Percentiles rank a stretch among this genome's conserved stretches.
Evolutionary conservation across 2,797 vertebrate species (phyloP).

Genomic region (Syngnathus acus): DNA sequence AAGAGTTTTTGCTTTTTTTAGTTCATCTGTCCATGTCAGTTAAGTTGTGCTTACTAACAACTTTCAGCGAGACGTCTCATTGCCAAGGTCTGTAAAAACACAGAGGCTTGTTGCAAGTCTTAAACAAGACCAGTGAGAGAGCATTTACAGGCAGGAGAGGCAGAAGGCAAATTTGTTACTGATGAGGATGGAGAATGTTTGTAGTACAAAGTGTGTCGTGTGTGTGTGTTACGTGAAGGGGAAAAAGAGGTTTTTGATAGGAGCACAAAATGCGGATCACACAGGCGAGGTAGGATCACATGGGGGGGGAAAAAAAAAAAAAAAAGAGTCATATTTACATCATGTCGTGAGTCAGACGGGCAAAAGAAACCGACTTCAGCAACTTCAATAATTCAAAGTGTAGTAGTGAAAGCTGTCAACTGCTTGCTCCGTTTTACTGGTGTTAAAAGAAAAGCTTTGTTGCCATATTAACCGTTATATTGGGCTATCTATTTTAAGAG

Average conservation of each 20-base stretch:
- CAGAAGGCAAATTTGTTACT: conserved; percentile 48
- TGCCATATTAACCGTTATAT: no score
- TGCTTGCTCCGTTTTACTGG: background rate
- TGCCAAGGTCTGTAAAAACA: conserved; percentile 24
- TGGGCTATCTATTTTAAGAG: no score
- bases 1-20: background rate
- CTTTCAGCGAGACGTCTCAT: background rate
- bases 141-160: conserved; percentile 26
- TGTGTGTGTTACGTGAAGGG: background rate
- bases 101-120: conserved; percentile 51
- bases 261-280: background rate
- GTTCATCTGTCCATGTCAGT: background rate
- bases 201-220: background rate
- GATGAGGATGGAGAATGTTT: conserved; percentile 18
- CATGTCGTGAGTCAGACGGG: background rate
- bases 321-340: conserved; percentile 1
- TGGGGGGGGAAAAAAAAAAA: background rate
- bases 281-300: conserved; percentile 6
- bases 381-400: background rate
- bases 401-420: background rate
- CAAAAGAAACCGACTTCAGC: background rate
- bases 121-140: conserved; percentile 23
- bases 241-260: background rate
- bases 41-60: background rate
- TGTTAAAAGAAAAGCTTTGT: background rate